These are phyloP conservation scores for Euplagia quadripunctaria DNA, from an alignment of 2,888 invertebrate species.

Conservation along the genomic window DNA sequence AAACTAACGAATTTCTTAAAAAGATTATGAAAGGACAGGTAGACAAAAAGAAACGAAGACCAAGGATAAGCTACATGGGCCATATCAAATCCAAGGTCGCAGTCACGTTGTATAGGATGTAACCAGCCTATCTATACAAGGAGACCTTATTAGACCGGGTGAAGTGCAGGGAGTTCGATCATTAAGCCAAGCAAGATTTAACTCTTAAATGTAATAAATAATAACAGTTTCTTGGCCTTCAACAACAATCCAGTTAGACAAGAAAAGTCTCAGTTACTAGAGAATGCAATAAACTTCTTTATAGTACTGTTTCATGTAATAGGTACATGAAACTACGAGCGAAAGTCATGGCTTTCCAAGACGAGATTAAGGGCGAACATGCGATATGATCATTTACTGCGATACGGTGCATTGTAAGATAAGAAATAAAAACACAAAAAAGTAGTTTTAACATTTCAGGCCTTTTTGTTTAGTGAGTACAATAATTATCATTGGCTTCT, in stretches of 20 bases:
- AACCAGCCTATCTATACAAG: too few species aligned
- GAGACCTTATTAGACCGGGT: background rate
- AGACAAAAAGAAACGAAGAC: background rate
- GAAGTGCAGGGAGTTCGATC: background rate
- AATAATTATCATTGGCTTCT: background rate
- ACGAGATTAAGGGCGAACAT: slow-evolving; percentile 43
- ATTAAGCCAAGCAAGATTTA: background rate
- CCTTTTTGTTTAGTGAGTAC: background rate
- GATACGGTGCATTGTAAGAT: background rate
- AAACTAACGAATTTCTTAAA: background rate
- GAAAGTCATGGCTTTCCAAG: slow-evolving; percentile 49
- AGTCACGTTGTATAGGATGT: background rate
- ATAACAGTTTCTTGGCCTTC: background rate
- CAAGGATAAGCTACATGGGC: background rate
- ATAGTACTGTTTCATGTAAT: slow-evolving; percentile 27
- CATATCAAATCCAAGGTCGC: background rate
- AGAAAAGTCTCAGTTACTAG: slow-evolving; percentile 12
- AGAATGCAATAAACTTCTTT: slow-evolving; percentile 35
- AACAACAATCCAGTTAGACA: slow-evolving; percentile 7
- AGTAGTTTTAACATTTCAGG: background rate
- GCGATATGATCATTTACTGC: slow-evolving; percentile 10
- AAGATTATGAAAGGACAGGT: background rate
- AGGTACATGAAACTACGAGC: slow-evolving; percentile 37
- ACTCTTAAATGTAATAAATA: background rate
- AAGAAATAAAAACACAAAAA: background rate